Conservation (phyloP, 2,113 vertebrate genomes). For the Chloropsis hardwickii region DNA sequence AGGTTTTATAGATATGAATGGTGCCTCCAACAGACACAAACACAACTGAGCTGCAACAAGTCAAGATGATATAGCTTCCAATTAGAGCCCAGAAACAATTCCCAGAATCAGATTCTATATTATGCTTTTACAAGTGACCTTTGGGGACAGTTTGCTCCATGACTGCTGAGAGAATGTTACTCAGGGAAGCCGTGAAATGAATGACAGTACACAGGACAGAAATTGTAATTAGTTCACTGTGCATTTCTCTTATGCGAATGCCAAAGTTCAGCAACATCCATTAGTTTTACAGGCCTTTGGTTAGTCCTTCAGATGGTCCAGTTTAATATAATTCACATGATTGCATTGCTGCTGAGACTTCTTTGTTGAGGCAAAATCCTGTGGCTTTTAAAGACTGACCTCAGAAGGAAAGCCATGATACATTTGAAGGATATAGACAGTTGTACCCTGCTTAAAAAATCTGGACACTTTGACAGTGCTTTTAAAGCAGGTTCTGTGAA, state of each 20-base stretch:
- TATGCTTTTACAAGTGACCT: not conserved
- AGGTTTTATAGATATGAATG: not conserved
- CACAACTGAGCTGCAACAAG: not conserved
- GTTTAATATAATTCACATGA: not conserved
- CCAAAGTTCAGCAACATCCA: not conserved
- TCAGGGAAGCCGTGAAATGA: not conserved
- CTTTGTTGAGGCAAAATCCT: not conserved
- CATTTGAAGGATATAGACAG: not conserved
- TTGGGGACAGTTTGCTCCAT: not conserved
- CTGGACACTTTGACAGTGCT: not conserved
- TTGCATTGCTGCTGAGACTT: not conserved
- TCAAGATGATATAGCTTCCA: not conserved
- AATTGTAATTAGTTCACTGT: not conserved
- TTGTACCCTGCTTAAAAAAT: not conserved
- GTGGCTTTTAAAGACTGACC: not conserved
- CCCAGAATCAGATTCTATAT: not conserved
- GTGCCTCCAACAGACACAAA: not conserved
- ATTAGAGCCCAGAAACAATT: not conserved
- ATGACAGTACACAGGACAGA: not conserved
- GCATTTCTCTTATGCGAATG: not conserved
- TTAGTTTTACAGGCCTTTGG: not conserved
- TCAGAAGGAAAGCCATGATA: not conserved
- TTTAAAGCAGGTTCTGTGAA: not conserved
- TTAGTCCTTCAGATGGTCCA: not conserved
- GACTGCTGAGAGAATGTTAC: not conserved